Conservation (phyloP, 2,888 invertebrate species). For the Gymnocheta viridis region DNA sequence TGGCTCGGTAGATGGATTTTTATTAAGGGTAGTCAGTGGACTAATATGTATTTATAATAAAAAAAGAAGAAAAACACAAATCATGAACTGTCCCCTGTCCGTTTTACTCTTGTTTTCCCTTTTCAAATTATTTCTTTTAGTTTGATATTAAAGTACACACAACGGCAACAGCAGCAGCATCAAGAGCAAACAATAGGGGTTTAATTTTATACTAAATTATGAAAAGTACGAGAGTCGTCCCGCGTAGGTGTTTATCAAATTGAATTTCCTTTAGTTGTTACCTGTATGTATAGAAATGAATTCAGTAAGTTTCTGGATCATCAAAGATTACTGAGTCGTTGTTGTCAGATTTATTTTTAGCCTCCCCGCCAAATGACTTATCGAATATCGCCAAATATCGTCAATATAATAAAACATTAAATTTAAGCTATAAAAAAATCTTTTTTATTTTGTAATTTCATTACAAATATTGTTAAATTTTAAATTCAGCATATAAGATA, state of each 20-base stretch:
- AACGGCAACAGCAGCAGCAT: slow-evolving; percentile 37
- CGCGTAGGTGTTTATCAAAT: not conserved
- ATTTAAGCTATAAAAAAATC: no score
- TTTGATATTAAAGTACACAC: slow-evolving; percentile 34
- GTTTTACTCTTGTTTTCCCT: slow-evolving; percentile 17
- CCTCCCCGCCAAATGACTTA: no score
- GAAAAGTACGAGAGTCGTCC: slow-evolving; percentile 18
- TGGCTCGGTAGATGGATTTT: not conserved
- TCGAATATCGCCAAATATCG: no score
- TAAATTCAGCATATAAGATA: no score
- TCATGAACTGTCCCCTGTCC: slow-evolving; percentile 66
- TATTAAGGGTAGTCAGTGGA: slow-evolving; percentile 35
- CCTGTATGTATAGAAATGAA: not conserved
- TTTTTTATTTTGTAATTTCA: no score
- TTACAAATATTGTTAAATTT: no score
- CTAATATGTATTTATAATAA: not conserved
- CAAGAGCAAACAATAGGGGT: slow-evolving; percentile 45
- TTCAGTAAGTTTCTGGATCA: not conserved
- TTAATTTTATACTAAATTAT: slow-evolving; percentile 39
- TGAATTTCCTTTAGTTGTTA: not conserved
- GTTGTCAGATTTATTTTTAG: no score
- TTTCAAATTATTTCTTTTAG: slow-evolving; percentile 7
- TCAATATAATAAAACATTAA: no score
- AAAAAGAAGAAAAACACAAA: slow-evolving; percentile 10
- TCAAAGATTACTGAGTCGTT: no score